Evolutionary conservation across 2,113 vertebrate species (phyloP).

Genomic region (Ctenomys sociabilis): DNA sequence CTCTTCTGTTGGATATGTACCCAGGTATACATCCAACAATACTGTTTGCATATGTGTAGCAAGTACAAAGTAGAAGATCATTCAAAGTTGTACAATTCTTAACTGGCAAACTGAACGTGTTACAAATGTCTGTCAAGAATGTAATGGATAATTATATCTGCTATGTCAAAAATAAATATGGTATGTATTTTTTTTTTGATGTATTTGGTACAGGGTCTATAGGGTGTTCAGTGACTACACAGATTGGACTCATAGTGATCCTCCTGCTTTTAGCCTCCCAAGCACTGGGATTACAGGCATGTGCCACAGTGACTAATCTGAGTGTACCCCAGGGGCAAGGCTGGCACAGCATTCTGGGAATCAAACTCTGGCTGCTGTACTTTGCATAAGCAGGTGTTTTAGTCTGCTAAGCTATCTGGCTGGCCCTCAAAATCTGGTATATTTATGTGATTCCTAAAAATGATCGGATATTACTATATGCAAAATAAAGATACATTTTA

Average conservation of each 20-base stretch:
- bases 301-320: too few relatives aligned
- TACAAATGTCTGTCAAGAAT: neutral
- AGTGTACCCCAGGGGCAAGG: too few relatives aligned
- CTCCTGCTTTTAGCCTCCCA: too few relatives aligned
- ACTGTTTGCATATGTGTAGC: neutral
- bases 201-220: too few relatives aligned
- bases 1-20: neutral
- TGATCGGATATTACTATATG: neutral
- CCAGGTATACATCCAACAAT: neutral
- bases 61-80: neutral
- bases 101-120: neutral
- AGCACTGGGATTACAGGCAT: too few relatives aligned
- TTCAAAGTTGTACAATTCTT: neutral
- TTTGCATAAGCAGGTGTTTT: too few relatives aligned
- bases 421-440: neutral
- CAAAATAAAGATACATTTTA: neutral
- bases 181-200: neutral
- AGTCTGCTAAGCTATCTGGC: too few relatives aligned
- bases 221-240: too few relatives aligned
- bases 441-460: neutral
- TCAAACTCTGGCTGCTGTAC: too few relatives aligned
- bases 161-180: neutral
- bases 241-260: too few relatives aligned
- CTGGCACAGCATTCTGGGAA: too few relatives aligned
- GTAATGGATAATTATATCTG: neutral